Percentiles rank a stretch among this genome's conserved stretches.
Evolutionary conservation across 2,113 vertebrate genomes (phyloP).

Genomic region (Indri indri): DNA sequence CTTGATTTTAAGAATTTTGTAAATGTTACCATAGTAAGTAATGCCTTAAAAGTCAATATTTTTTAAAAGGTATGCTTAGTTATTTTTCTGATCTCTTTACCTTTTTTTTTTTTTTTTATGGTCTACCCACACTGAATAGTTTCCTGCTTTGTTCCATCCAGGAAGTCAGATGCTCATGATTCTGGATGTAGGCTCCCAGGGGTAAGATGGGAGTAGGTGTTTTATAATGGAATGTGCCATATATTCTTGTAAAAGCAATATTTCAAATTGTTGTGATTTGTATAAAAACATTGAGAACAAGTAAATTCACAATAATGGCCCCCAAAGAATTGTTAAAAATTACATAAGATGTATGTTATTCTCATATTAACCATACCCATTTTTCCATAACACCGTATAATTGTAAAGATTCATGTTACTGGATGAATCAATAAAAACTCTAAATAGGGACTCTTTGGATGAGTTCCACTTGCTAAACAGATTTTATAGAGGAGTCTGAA

Average conservation of each 20-base stretch:
- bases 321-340: not conserved
- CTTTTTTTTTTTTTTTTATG: not conserved
- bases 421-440: not conserved
- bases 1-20: constrained; percentile 43
- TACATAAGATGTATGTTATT: not conserved
- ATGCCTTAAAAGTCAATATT: not conserved
- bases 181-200: not conserved
- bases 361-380: not conserved
- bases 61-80: not conserved
- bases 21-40: not conserved
- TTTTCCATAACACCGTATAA: not conserved
- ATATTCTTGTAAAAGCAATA: not conserved
- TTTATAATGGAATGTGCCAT: not conserved
- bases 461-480: not conserved
- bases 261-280: not conserved
- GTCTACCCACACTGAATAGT: not conserved
- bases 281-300: constrained; percentile 19
- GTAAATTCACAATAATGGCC: not conserved
- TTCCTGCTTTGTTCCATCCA: not conserved
- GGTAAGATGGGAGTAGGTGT: not conserved
- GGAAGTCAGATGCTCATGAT: not conserved
- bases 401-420: constrained; percentile 16
- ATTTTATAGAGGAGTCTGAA: constrained; percentile 3
- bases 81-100: not conserved
- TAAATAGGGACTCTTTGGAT: not conserved